Evolutionary conservation across 2,888 invertebrate genomes (phyloP).

Genomic region (Schrankia costaestrigalis): DNA sequence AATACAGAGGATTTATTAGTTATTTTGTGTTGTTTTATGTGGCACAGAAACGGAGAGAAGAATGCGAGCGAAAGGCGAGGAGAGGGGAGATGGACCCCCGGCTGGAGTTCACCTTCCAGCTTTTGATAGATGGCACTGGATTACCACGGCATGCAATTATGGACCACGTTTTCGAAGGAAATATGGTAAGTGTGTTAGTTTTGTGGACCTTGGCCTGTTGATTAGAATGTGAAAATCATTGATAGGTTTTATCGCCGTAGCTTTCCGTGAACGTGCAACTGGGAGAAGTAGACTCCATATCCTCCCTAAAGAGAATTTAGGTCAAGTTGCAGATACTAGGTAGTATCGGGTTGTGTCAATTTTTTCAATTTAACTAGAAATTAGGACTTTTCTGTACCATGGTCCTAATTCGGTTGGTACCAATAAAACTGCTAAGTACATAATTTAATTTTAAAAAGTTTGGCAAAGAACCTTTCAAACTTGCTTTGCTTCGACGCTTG

Average conservation of each 20-base stretch:
- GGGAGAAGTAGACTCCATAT: too few species aligned
- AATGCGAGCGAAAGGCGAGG: constrained; percentile 94
- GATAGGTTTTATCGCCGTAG: too few species aligned
- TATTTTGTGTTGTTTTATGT: constrained; percentile 1
- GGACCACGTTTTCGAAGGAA: constrained; percentile 94
- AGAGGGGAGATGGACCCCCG: constrained; percentile 96
- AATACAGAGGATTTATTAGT: too few species aligned
- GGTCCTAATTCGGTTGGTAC: too few species aligned
- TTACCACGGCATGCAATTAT: constrained; percentile 91
- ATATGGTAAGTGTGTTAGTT: constrained; percentile 82
- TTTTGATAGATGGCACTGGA: constrained; percentile 91
- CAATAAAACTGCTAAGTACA: too few species aligned
- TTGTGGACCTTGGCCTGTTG: not conserved
- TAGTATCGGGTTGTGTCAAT: not conserved
- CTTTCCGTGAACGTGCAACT: too few species aligned
- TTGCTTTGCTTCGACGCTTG: not conserved
- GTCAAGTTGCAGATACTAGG: not conserved
- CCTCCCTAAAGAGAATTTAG: too few species aligned
- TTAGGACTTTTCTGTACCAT: too few species aligned
- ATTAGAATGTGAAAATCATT: too few species aligned
- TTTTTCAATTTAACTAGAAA: too few species aligned
- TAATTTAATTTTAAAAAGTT: too few species aligned
- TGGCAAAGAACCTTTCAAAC: not conserved
- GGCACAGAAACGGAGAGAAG: constrained; percentile 86
- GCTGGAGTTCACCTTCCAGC: constrained; percentile 93